Conservation (phyloP, 2,113 vertebrate genomes). For the Edolisoma coerulescens region DNA sequence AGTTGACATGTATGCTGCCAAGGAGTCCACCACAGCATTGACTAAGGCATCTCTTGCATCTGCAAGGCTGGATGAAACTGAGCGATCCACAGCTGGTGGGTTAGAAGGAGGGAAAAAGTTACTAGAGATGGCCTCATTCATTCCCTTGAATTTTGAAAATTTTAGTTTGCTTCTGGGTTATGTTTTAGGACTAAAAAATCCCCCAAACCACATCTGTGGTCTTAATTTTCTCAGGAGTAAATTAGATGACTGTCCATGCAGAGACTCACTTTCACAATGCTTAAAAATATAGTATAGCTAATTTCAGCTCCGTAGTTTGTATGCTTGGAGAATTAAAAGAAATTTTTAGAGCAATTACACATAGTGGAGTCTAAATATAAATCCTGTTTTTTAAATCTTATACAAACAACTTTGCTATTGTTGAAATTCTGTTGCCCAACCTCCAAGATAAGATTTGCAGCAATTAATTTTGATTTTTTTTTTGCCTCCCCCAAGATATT, state of each 20-base stretch:
- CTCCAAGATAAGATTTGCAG: background rate
- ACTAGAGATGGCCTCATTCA: background rate
- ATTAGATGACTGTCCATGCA: background rate
- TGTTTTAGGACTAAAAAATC: background rate
- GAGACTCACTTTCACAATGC: background rate
- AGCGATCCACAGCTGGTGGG: slow-evolving; percentile 89
- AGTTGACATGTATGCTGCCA: slow-evolving; percentile 82
- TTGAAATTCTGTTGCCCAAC: background rate
- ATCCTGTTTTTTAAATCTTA: background rate
- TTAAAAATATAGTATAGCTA: background rate
- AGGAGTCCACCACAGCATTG: slow-evolving; percentile 90
- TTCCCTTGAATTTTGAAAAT: background rate
- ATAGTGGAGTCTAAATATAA: background rate
- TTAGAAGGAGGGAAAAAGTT: background rate
- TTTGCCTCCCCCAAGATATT: fast-evolving
- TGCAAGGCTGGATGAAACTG: slow-evolving; percentile 85
- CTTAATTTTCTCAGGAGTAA: background rate
- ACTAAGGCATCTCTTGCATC: slow-evolving; percentile 94
- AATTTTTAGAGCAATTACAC: background rate
- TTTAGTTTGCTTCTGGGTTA: background rate
- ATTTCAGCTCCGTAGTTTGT: background rate
- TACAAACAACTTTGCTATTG: background rate
- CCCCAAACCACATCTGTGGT: background rate
- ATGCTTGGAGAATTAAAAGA: background rate
- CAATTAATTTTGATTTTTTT: background rate